Evolutionary conservation across 2,888 invertebrate genomes (phyloP), one percentile per base, ranked within the genome.

Genomic region (Ethmia dodecea): DNA sequence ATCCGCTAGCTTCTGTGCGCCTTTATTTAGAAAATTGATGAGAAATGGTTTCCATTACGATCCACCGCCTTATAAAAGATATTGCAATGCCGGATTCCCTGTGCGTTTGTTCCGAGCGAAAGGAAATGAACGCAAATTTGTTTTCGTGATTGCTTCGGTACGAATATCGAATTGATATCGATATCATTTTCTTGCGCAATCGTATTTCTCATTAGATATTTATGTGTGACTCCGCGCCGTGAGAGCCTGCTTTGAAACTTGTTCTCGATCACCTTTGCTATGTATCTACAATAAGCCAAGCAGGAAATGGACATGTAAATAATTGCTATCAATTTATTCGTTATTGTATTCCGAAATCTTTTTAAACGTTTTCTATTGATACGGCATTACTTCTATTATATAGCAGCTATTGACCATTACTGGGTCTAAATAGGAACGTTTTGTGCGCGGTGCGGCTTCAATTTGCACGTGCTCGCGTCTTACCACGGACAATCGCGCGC

Each of bases 1-100:
- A 79, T 76, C 72, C 79, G 77, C 74, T 75, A 73, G 84, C 84
- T 84, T 76, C 86, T 81, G 86, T 83, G 79, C 73, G 73, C 84
- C 84, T 84, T 84, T 84, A 86, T 84, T 86, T 80, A 84, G 84
- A 86, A 84, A 86, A 86, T 84, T 86, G 86, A 86, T 84, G 84
- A 83, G 86, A 86, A 84, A 84, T 81, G 83, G 79, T 81, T 74
- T 79, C 86, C 84, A 86, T 86, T 84, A 84, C 79, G 68, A 71
- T 62, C 71, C 67, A 71, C 79, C 73, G 80, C 74, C 79, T 75
- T 75, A 74, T 76, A 73, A 73, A 73, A 76, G 69, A 75, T 78
- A 77, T 79, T 75, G 69, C 72, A 62, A 52, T 52, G 62, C 63
- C 60, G 60, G 64, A 65, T 62, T 66, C 66, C 57, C 59, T 63